These are phyloP conservation scores for Prionailurus viverrinus DNA, from an alignment of 2,113 vertebrate species.

Conservation along the genomic window DNA sequence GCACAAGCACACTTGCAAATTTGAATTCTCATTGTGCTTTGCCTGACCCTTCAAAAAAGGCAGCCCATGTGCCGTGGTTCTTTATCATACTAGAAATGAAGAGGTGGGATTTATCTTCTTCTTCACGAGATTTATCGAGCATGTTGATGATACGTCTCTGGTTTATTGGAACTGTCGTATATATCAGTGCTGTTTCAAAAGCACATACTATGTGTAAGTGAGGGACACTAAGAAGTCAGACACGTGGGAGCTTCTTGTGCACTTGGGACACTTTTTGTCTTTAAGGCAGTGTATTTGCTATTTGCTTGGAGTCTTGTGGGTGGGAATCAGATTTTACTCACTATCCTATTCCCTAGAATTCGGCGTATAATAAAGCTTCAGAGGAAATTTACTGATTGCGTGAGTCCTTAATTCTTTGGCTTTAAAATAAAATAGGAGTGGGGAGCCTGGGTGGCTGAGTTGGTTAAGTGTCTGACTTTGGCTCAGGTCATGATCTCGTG, in stretches of 20 bases:
- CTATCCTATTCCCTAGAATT: background rate
- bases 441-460: no score
- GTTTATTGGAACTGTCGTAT: background rate
- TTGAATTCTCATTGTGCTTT: conserved; percentile 20
- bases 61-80: background rate
- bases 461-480: no score
- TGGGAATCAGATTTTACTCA: conserved; percentile 10
- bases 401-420: background rate
- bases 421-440: background rate
- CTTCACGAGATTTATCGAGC: background rate
- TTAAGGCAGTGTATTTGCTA: background rate
- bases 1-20: background rate
- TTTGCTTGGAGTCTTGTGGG: background rate
- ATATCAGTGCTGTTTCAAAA: background rate
- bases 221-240: background rate
- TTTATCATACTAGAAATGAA: background rate
- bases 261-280: background rate
- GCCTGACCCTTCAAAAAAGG: background rate
- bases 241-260: background rate
- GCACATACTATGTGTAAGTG: background rate
- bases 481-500: no score
- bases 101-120: background rate
- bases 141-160: background rate
- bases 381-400: conserved; percentile 31
- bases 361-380: background rate